Base-by-base conservation (phyloP, 2,797 vertebrate genomes). In the Thamnophis elegans region DNA sequence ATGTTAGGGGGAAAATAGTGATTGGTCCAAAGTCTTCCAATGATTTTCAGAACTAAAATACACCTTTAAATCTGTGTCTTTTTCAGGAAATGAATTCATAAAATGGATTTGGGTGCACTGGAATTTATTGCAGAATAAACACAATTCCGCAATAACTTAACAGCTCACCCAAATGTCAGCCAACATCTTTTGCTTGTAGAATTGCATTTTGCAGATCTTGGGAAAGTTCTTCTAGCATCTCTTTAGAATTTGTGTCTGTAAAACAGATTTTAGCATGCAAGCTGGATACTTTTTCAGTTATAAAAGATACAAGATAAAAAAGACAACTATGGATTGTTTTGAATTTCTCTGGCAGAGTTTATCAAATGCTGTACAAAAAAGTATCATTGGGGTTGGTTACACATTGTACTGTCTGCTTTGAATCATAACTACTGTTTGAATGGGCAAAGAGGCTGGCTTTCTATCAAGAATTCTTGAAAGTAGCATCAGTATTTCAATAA, bases 401-500 rank as follows among this genome's bases (percentile, higher is more conserved):
- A 65, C 47, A 86, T 22, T 26, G 12, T 36, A 22, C 47, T 32
- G 36, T 51, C 58, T 91, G 51, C 51, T 54, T 91, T 87, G 82
- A 36, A 51, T 87, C 59, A 65, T 36, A 91, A 25, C n/a, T 87
- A 54, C 59, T 55, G 85, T 42, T 91, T 25, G 28, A 87, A 91
- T 65, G 28, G 68, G 65, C 65, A 54, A 90, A 78, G 3, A 12
- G 13, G 53, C 22, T 55, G 53, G 28, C 28, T 91, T 86, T 18
- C 28, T 22, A 26, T 62, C n/a, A 91, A 91, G 20, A 62, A 62
- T 91, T 12, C n/a, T 91, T 91, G 59, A 62, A 91, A 91, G 86
- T 62, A 65, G 18, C 51, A 65, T 62, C 85, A 91, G 59, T 55
- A 87, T 55, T 36, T 54, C 58, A 59, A 25, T 85, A 60, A 62